Conservation (phyloP, 2,113 vertebrate genomes). For the Smithornis capensis region DNA sequence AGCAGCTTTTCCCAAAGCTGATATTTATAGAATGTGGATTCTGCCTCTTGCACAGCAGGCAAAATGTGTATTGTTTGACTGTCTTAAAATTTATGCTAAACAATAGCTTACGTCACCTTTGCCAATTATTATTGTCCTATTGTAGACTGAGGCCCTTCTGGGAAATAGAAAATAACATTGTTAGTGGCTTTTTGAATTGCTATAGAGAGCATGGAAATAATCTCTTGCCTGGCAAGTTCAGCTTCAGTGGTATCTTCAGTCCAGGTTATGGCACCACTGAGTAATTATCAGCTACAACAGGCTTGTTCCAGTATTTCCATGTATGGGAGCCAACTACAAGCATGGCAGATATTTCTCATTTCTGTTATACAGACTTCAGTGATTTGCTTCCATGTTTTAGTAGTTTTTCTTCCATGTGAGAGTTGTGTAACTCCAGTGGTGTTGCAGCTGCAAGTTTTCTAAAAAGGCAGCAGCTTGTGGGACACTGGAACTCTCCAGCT, state of each 20-base stretch:
- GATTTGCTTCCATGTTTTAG: not conserved
- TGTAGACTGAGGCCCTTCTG: not conserved
- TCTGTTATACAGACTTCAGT: not conserved
- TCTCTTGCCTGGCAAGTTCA: not conserved
- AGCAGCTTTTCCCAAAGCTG: not conserved
- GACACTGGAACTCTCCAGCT: slow-evolving; percentile 16
- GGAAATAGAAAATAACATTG: slow-evolving; percentile 4
- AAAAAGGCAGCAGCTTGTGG: slow-evolving; percentile 23
- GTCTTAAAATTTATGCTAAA: not conserved
- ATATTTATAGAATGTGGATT: slow-evolving; percentile 6
- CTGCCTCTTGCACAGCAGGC: not conserved
- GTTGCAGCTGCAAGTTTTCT: slow-evolving; percentile 32
- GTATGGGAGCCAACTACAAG: not conserved
- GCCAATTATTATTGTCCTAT: not conserved
- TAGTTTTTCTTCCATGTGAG: not conserved
- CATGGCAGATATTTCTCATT: not conserved
- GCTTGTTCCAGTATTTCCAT: not conserved
- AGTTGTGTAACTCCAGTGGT: not conserved
- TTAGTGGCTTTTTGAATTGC: not conserved
- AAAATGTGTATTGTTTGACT: not conserved
- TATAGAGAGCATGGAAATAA: not conserved
- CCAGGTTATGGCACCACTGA: not conserved
- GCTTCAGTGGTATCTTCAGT: not conserved
- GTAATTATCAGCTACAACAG: not conserved
- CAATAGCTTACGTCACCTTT: slow-evolving; percentile 23